Evolutionary conservation across 2,113 vertebrate species (phyloP), one percentile per base, ranked within the genome.

Genomic region (Bucco capensis): DNA sequence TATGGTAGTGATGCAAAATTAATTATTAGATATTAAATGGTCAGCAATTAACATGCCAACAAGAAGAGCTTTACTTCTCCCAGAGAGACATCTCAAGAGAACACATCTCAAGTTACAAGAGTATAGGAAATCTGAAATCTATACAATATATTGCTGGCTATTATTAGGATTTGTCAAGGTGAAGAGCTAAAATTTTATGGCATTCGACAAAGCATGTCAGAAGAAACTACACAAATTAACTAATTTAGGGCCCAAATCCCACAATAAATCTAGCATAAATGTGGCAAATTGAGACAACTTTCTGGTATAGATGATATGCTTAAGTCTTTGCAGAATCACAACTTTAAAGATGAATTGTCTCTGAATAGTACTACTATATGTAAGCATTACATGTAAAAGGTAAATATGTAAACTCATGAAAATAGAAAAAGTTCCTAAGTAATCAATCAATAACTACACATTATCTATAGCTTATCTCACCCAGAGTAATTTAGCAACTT

Each of bases 171-270:
- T 82, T 89, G 53, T 65, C 28, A 75, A 87, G 18, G n/a, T 54
- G 71, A 85, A n/a, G 33, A 13, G 11, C 31, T 82, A 85, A 75
- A 87, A 78, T 84, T 74, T 88, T 61, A 84, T 12, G 17, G 49
- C 46, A 78, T 14, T 69, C 28, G 82, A 79, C 25, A 50, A 92
- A 73, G 21, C 44, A 79, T 12, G 12, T 70, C 74, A 83, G 66
- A 84, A 82, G n/a, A 82, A 73, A 85, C 62, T 87, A 72, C 42
- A 89, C 84, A 77, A 92, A 79, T 69, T 61, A 87, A 82, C 31
- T 87, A 53, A 76, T 33, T 57, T 31, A 76, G 46, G 67, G 76
- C 10, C 14, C 21, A 79, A 92, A 73, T 62, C 19, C 37, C n/a
- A 50, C 30, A 83, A 60, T 38, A 88, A 83, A 79, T 80, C 71